phyloP scores from a whole-genome alignment of 2,797 vertebrate species.

The Chelmon rostratus region DNA sequence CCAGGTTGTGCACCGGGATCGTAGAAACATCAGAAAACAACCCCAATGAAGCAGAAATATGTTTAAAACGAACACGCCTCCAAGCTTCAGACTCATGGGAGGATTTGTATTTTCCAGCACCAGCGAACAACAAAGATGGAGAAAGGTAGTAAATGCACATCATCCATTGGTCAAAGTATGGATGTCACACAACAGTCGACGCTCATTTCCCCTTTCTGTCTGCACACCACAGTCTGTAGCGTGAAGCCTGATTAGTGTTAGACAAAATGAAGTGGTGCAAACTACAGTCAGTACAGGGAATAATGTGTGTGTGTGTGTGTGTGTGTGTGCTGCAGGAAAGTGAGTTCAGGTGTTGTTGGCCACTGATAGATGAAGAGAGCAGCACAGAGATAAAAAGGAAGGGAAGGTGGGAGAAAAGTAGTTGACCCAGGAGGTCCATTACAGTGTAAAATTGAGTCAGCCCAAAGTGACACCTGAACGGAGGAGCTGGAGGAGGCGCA shows the following conservation, averaged over 20 bases:
- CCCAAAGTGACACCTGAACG: conserved; percentile 85
- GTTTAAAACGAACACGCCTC: not conserved
- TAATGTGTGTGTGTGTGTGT: conserved; percentile 23
- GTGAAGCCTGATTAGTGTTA: conserved; percentile 72
- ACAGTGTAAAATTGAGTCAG: conserved; percentile 88
- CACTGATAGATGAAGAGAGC: conserved; percentile 77
- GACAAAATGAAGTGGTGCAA: conserved; percentile 80
- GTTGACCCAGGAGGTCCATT: conserved; percentile 85
- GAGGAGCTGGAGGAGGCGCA: conserved; percentile 59
- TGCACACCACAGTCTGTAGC: conserved; percentile 32
- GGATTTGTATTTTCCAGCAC: not conserved
- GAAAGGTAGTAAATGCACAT: not conserved
- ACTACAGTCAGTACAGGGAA: conserved; percentile 60
- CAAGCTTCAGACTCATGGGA: not conserved
- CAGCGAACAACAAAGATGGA: not conserved
- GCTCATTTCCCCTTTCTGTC: not conserved
- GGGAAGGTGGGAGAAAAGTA: conserved; percentile 71
- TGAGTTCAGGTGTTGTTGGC: conserved; percentile 67
- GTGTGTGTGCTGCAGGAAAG: conserved; percentile 55
- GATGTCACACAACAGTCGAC: not conserved
- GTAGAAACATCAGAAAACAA: not conserved
- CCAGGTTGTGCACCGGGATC: accelerated
- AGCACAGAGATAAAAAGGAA: conserved; percentile 68
- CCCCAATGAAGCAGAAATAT: not conserved
- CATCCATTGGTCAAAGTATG: not conserved